Percentiles rank a stretch among this genome's conserved stretches.
These are phyloP conservation scores for Tolypeutes matacus DNA, from an alignment of 2,797 vertebrate genomes.

Conservation along the genomic window DNA sequence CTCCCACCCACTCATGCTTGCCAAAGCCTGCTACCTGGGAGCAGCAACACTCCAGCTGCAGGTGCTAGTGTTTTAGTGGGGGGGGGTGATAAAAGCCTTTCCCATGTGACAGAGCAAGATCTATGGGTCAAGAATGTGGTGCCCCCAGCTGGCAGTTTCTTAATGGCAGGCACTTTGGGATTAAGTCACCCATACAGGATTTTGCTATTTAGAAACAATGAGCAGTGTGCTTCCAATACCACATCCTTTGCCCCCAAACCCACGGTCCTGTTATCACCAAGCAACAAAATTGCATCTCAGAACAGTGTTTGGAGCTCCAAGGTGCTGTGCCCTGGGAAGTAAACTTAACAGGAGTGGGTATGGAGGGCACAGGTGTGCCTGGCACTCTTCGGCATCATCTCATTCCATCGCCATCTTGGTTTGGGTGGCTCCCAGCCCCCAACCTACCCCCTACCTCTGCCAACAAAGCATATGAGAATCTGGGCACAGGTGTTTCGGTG, in stretches of 20 bases:
- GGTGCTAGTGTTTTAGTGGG: not conserved
- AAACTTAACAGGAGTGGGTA: not conserved
- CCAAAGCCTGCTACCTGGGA: not conserved
- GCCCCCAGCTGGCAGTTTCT: slow-evolving; percentile 59
- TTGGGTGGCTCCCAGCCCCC: not conserved
- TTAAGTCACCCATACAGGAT: slow-evolving; percentile 65
- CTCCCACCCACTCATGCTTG: not conserved
- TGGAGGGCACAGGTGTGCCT: not conserved
- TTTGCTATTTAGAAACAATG: not conserved
- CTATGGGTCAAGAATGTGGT: not conserved
- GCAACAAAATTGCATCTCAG: slow-evolving; percentile 69
- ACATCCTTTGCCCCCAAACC: slow-evolving; percentile 64
- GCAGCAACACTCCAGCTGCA: not conserved
- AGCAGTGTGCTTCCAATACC: slow-evolving; percentile 5
- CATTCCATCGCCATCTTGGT: not conserved
- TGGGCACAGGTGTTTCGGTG: fast-evolving
- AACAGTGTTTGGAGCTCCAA: slow-evolving; percentile 69
- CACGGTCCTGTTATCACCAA: slow-evolving; percentile 72
- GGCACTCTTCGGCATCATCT: not conserved
- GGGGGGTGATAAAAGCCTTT: slow-evolving; percentile 33
- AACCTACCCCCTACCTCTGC: not conserved
- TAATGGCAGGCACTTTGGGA: not conserved
- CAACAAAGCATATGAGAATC: too few species aligned
- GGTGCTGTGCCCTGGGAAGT: slow-evolving; percentile 49
- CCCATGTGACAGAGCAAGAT: not conserved